A percentile compares a stretch with the other conserved stretches of the same genome.
Evolutionary conservation across 2,113 vertebrate genomes (phyloP).

Genomic region (Pholis gunnellus): DNA sequence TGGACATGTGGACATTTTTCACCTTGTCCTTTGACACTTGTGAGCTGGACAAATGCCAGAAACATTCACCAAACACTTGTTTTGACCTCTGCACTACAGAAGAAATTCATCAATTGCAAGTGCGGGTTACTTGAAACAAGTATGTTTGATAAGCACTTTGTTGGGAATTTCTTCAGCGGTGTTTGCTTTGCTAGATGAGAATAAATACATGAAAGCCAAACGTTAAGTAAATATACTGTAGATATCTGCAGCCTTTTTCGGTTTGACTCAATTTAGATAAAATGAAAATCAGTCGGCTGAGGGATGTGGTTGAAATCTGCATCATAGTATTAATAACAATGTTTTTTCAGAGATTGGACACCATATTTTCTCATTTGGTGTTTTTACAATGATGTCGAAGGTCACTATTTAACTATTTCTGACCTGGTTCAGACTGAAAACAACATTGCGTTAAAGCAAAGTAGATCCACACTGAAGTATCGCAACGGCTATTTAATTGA

Average conservation of each 20-base stretch:
- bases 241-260: slow-evolving; percentile 8
- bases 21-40: slow-evolving; percentile 9
- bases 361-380: background rate
- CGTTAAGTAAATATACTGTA: slow-evolving; percentile 17
- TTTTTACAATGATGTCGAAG: background rate
- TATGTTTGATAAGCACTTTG: background rate
- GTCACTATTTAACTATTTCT: background rate
- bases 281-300: background rate
- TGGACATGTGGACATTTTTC: slow-evolving; percentile 23
- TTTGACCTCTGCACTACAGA: background rate
- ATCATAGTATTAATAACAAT: background rate
- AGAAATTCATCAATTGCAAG: background rate
- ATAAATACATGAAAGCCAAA: background rate
- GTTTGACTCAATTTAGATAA: background rate
- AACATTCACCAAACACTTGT: background rate
- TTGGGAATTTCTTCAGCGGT: background rate
- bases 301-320: background rate
- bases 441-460: background rate
- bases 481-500: no score
- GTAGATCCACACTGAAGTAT: no score
- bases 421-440: background rate
- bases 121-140: background rate
- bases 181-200: slow-evolving; percentile 5
- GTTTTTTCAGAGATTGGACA: background rate
- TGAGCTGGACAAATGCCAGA: background rate